These are phyloP conservation scores for Conomelus anceps DNA, from an alignment of 2,888 invertebrate genomes.

Conservation along the genomic window DNA sequence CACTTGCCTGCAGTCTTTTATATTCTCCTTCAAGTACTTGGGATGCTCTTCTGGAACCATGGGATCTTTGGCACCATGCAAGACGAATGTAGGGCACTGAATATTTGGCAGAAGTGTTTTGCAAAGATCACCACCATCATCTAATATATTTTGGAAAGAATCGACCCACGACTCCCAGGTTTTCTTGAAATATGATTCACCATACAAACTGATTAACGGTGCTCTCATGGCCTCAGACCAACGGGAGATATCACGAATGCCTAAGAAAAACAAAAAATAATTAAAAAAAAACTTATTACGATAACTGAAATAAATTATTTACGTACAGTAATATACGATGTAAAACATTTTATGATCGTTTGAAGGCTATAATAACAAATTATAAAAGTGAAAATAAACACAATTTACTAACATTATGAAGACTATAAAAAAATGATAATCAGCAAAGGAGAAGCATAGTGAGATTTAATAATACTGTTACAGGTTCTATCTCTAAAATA, in stretches of 20 bases:
- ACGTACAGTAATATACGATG: not conserved
- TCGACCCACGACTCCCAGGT: constrained; percentile 71
- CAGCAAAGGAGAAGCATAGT: no score
- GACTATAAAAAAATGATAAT: no score
- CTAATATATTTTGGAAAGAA: constrained; percentile 50
- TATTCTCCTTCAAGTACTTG: constrained; percentile 59
- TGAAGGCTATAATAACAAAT: no score
- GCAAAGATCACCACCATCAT: constrained; percentile 66
- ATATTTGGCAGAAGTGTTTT: constrained; percentile 55
- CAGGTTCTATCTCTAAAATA: no score
- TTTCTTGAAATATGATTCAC: constrained; percentile 58
- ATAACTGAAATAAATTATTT: not conserved
- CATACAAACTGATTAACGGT: constrained; percentile 66
- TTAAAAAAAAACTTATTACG: not conserved
- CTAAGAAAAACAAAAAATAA: constrained; percentile 42
- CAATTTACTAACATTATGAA: no score
- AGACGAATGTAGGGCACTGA: constrained; percentile 66
- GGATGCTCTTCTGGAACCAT: constrained; percentile 69
- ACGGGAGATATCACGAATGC: constrained; percentile 59
- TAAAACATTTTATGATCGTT: not conserved
- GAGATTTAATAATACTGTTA: no score
- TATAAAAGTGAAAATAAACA: no score
- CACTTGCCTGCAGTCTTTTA: constrained; percentile 57
- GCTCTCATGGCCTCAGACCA: constrained; percentile 76
- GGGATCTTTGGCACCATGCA: constrained; percentile 79